Percentiles rank a stretch among this genome's conserved stretches.
These are phyloP conservation scores for Sclerodermus sp. DNA, from an alignment of 2,888 invertebrate species.

Conservation along the genomic window DNA sequence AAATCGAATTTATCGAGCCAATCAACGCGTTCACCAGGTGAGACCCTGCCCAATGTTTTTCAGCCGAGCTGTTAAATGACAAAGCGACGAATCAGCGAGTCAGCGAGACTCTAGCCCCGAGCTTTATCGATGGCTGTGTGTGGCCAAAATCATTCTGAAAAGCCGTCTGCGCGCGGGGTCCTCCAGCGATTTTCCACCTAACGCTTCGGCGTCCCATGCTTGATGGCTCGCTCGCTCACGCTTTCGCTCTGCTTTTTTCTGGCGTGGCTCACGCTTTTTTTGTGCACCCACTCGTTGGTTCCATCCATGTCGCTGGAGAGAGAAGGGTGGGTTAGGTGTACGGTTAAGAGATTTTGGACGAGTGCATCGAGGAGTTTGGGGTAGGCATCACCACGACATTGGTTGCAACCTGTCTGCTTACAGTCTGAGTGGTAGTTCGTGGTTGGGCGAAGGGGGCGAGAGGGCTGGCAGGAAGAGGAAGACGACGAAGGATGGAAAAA, in stretches of 20 bases:
- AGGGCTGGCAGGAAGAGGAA: slow-evolving; percentile 19
- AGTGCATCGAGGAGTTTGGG: slow-evolving; percentile 37
- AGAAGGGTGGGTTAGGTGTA: slow-evolving; percentile 18
- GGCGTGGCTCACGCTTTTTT: slow-evolving; percentile 16
- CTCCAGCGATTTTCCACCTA: too few relatives aligned
- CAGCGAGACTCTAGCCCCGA: too few relatives aligned
- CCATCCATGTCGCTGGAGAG: slow-evolving; percentile 8
- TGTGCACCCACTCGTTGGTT: slow-evolving; percentile 23
- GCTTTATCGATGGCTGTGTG: too few relatives aligned
- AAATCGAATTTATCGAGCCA: too few relatives aligned
- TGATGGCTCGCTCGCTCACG: slow-evolving; percentile 46
- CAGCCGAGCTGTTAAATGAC: too few relatives aligned
- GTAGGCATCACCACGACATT: slow-evolving; percentile 44
- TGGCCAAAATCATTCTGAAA: too few relatives aligned
- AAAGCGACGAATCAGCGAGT: too few relatives aligned
- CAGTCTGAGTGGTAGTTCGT: slow-evolving; percentile 43
- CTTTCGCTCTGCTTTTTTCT: slow-evolving; percentile 48
- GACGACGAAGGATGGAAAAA: slow-evolving; percentile 17
- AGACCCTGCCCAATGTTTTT: too few relatives aligned
- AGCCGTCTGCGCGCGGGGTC: too few relatives aligned
- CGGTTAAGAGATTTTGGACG: slow-evolving; percentile 49
- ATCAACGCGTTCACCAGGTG: too few relatives aligned
- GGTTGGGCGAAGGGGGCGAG: slow-evolving; percentile 22
- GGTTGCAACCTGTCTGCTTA: slow-evolving; percentile 51
- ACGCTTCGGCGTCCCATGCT: too few relatives aligned